Evolutionary conservation across 2,113 vertebrate species (phyloP), one percentile per base, ranked within the genome.

Genomic region (Pomatostomus ruficeps): DNA sequence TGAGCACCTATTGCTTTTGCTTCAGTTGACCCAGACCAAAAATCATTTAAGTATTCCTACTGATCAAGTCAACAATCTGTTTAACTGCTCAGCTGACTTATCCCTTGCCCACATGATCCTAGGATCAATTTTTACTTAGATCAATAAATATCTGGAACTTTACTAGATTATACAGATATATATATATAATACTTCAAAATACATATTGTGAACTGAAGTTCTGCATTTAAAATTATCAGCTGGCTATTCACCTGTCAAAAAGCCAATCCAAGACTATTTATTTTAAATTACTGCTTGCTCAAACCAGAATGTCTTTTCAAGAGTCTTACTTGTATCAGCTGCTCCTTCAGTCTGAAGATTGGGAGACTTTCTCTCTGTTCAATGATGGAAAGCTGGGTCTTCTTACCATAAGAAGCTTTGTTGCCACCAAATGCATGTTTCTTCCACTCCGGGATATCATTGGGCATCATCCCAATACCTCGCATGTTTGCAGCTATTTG

Each of bases 401-500:
- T 99, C 95, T 99, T 99, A 40, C 99, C 99, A 7, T 99, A 99
- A 6, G 99, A 99, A 38, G 99, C 99, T 97, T 99, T 99, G 97
- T 99, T 99, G 75, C 99, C 99, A 49, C 99, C 99, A 93, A 99
- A 99, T 0, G 99, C 99, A 66, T 99, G 99, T 88, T 99, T 99
- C 98, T 99, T 99, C 99, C 99, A 99, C 96, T 99, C 99, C 0
- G 99, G 99, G 95, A 99, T 99, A 96, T 99, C 99, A 8, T 98
- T 99, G 73, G 99, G 99, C 99, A 99, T 99, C 99, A 99, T 99
- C 75, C 99, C 99, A 84, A 99, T 99, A n/a, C 99, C 99, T 68
- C 99, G 95, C 99, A 99, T 99, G 97, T 99, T 99, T 82, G 99
- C 99, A 25, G 99, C 99, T 59, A 99, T 99, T 98, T 99, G 99